Evolutionary conservation across 2,797 vertebrate species (phyloP).

Genomic region (Coracias cyanogaster): DNA sequence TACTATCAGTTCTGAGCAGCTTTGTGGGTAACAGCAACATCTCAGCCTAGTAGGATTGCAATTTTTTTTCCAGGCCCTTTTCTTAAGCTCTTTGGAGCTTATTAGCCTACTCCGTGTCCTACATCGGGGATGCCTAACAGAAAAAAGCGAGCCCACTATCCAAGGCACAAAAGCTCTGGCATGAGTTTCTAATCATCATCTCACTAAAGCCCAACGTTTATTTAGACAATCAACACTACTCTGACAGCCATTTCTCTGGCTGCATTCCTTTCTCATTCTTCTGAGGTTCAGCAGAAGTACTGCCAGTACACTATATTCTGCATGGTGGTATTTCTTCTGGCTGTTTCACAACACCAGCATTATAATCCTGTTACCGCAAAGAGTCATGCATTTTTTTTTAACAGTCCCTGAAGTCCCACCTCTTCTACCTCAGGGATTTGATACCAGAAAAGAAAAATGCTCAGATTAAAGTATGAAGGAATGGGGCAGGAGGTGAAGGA

Average conservation of each 20-base stretch:
- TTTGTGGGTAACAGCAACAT: background rate
- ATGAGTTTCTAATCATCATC: background rate
- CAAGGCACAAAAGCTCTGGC: rapidly evolving
- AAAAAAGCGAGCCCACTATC: background rate
- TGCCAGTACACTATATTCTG: background rate
- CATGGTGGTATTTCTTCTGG: background rate
- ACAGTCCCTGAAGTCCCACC: background rate
- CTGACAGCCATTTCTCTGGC: background rate
- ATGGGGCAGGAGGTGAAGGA: background rate
- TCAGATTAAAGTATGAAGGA: background rate
- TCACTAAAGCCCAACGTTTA: background rate
- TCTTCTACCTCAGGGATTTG: background rate
- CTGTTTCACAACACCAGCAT: background rate
- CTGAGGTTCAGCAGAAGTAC: background rate
- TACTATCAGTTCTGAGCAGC: background rate
- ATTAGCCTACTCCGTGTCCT: background rate
- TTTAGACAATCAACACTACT: background rate
- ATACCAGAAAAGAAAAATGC: background rate
- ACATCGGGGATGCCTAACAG: background rate
- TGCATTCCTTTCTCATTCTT: constrained; percentile 31
- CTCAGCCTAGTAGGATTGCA: background rate
- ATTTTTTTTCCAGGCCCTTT: background rate
- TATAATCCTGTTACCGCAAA: background rate
- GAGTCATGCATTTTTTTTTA: background rate
- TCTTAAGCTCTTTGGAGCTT: background rate